A percentile compares a stretch with the other conserved stretches of the same genome.
Conservation (phyloP, 1,140 invertebrate genomes). For the Nylanderia fulva region DNA sequence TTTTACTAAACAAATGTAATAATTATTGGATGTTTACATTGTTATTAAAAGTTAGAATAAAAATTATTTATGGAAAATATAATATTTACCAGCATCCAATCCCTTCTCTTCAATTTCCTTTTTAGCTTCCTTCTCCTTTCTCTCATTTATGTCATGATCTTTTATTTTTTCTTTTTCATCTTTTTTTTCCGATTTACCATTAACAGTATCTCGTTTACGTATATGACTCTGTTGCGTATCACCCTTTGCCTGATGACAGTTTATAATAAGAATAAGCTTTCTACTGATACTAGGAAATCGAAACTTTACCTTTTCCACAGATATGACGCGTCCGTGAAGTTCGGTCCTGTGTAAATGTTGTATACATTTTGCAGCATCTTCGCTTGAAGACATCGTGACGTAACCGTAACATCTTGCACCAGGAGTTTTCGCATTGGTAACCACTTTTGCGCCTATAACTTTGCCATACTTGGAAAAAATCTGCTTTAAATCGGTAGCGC, state of each 20-base stretch:
- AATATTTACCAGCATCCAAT: conserved; percentile 76
- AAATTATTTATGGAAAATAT: neutral
- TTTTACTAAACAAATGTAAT: conserved; percentile 70
- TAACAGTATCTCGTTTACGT: conserved; percentile 82
- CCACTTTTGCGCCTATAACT: conserved; percentile 98
- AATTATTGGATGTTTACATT: conserved; percentile 14
- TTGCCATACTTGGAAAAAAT: conserved; percentile 97
- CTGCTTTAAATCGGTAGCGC: conserved; percentile 96
- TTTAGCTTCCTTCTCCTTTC: conserved; percentile 82
- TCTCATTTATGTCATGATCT: conserved; percentile 80
- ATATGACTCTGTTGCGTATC: conserved; percentile 83
- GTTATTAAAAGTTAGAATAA: neutral
- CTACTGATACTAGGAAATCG: neutral
- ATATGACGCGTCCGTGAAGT: conserved; percentile 96
- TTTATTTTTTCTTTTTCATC: conserved; percentile 84
- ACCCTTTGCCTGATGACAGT: conserved; percentile 80
- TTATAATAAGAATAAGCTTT: conserved; percentile 12
- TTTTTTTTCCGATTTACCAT: conserved; percentile 82
- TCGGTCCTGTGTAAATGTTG: conserved; percentile 95
- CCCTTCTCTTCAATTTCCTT: conserved; percentile 80
- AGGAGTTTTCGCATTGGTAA: conserved; percentile 96
- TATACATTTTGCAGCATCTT: conserved; percentile 96
- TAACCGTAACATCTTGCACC: conserved; percentile 97
- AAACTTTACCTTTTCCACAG: conserved; percentile 92
- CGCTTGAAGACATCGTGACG: conserved; percentile 95